Evolutionary conservation across 1,140 invertebrate species (phyloP).

Genomic region (Steinernema khuongi): DNA sequence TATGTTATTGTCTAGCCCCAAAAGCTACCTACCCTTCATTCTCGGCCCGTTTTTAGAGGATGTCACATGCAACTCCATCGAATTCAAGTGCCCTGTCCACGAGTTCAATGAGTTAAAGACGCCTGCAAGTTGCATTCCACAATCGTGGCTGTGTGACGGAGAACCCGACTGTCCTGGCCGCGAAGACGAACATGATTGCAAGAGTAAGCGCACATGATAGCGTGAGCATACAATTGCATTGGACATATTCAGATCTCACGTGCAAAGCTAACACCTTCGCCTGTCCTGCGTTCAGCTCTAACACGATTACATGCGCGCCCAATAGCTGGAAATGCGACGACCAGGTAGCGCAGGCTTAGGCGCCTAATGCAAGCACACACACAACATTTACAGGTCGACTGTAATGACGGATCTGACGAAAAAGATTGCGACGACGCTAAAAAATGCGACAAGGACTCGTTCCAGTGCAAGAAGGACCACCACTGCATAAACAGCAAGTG

Average conservation of each 20-base stretch:
- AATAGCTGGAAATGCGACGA: slow-evolving; percentile 67
- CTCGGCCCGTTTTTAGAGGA: not conserved
- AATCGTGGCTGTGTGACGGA: slow-evolving; percentile 71
- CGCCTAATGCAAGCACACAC: not conserved
- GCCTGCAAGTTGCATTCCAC: slow-evolving; percentile 65
- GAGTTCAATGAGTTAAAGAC: slow-evolving; percentile 25
- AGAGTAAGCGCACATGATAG: not conserved
- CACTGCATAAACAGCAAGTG: slow-evolving; percentile 74
- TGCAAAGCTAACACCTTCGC: not conserved
- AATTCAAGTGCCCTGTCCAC: slow-evolving; percentile 31
- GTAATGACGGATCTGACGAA: slow-evolving; percentile 71
- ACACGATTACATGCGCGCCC: not conserved
- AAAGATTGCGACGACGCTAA: slow-evolving; percentile 69
- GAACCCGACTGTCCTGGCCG: slow-evolving; percentile 74
- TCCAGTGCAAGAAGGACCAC: slow-evolving; percentile 32
- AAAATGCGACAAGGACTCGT: slow-evolving; percentile 66
- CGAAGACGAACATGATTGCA: slow-evolving; percentile 66
- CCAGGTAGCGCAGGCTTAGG: slow-evolving; percentile 55
- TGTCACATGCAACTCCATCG: slow-evolving; percentile 31
- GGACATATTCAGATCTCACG: not conserved
- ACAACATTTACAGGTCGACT: slow-evolving; percentile 40
- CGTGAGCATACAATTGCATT: not conserved
- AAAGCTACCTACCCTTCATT: not conserved
- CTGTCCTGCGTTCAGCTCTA: not conserved
- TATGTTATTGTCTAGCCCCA: slow-evolving; percentile 7